Evolutionary conservation across 2,797 vertebrate genomes (phyloP).

Genomic region (Luscinia megarhynchos): DNA sequence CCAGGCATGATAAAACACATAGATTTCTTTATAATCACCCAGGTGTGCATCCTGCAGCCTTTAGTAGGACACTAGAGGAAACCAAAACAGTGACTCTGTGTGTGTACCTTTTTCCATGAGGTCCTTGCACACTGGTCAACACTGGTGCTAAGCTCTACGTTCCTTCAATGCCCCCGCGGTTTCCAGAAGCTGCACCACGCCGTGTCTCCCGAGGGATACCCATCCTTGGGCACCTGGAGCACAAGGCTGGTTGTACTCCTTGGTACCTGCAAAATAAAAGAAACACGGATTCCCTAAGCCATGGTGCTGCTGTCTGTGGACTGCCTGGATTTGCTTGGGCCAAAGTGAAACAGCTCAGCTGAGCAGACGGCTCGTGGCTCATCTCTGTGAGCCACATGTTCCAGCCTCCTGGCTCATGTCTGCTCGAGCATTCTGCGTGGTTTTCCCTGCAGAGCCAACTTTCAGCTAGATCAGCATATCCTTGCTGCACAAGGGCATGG

Average conservation of each 20-base stretch:
- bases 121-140: neutral
- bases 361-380: neutral
- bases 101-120: accelerated
- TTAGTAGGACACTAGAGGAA: accelerated
- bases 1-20: accelerated
- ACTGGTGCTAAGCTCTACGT: accelerated
- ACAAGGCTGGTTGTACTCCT: neutral
- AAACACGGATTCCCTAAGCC: neutral
- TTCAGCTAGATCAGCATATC: neutral
- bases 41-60: neutral
- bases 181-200: neutral
- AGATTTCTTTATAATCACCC: neutral
- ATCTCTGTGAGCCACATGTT: accelerated
- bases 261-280: neutral
- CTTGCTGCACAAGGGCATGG: accelerated
- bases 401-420: accelerated
- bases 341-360: neutral
- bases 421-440: accelerated
- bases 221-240: neutral
- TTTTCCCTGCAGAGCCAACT: neutral
- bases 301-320: neutral
- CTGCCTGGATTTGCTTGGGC: neutral
- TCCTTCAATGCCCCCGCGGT: neutral
- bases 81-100: accelerated
- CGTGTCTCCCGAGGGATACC: accelerated